Base-by-base conservation (phyloP, 2,888 invertebrate species). In the Hypena proboscidalis region DNA sequence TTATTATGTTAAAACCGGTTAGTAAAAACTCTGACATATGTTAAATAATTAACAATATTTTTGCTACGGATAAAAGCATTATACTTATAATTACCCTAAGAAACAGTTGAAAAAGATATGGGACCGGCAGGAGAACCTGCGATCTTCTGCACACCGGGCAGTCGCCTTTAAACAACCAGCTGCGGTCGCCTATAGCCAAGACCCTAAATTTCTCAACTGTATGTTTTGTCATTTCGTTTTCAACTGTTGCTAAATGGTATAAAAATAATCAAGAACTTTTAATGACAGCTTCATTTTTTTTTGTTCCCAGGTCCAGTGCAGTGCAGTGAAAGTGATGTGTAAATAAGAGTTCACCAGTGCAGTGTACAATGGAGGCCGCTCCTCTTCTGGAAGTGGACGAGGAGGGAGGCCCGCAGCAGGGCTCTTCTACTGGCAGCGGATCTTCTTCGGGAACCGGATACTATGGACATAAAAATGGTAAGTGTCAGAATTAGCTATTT, bases 391-490 rank as follows among this genome's bases (percentile, higher is more conserved):
- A 85, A 67, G 85, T 79, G 21, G 87, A 85, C 43, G 90, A 89
- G 67, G 85, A 67, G 27, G 84, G 74, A 14, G 72, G 76, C 2
- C 86, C 85, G 17, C 84, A 77, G 45, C 87, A 88, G 54, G 87
- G 85, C 0, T 88, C 89, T 1, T 88, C 89, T 0, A 85, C 88
- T 1, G 89, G 87, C n/a, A 88, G 88, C 48, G 88, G 89, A 0
- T 88, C 89, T 0, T 89, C 88, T 0, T 87, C 88, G 0, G 88
- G 88, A 1, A 87, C 89, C 1, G 88, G 88, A 0, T 89, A 89
- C 23, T 88, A 89, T 58, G 85, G 83, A 48, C 86, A 88, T 64
- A 89, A 88, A 52, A 89, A 88, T 61, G 89, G 89, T 88, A 10
- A 81, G 81, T 73, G 22, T 19, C 26, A 21, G 9, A 26, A 32